Base-by-base conservation (phyloP, 2,797 vertebrate species). In the Selene dorsalis region DNA sequence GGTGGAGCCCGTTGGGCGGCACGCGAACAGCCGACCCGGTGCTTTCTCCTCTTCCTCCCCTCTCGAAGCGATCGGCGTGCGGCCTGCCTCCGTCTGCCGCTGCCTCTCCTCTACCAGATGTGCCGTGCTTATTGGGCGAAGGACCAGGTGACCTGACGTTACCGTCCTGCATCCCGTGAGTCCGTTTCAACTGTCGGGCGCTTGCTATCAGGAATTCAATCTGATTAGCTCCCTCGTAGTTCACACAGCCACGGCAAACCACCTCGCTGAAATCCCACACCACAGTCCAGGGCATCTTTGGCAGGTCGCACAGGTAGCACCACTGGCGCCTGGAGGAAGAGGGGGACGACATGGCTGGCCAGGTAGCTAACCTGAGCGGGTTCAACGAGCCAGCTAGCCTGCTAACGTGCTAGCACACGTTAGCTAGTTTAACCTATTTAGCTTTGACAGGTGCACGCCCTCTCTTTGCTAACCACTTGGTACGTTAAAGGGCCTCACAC, bases 201-300 rank as follows among this genome's bases (percentile, higher is more conserved):
- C 95, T 96, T 30, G 96, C 95, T 18, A 97, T 96, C 41, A 97
- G 93, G 80, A 97, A 93, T 63, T 97, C 96, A 26, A 97, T 96
- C 87, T 97, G 94, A 69, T 97, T 96, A 0, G 95, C 95, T 1
- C 96, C 96, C 76, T 97, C 96, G 89, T 97, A 97, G 89, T 97
- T 97, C n/a, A 97, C 96, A 60, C 96, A 97, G 3, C 96, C 96
- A 1, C 96, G 95, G 50, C 96, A 97, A 6, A 97, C 96, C 26
- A 97, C 96, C 89, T 97, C 96, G 83, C 96, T 97, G 88, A 97
- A 97, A 91, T 97, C 96, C 96, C 96, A 96, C 72, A 97, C 95
- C 93, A 97, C 96, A 3, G 96, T 96, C 96, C 96, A 97, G 0
- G 96, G 96, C 95, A 96, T 96, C 93, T 97, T 97, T 2, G 96